Conservation (phyloP, 2,888 invertebrate genomes). For the Mimumesa dahlbomi region DNA sequence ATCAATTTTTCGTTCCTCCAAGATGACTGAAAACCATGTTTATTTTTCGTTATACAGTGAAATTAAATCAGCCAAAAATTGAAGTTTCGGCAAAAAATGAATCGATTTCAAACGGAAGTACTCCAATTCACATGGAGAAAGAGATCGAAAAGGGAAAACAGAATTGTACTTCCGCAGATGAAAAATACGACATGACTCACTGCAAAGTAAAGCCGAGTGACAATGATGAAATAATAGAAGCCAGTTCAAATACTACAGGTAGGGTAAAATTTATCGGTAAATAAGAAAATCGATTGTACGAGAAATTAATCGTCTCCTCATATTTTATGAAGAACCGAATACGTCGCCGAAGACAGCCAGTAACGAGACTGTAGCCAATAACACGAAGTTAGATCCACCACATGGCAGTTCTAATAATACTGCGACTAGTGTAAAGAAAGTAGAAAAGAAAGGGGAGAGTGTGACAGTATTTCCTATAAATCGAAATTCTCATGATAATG, state of each 20-base stretch:
- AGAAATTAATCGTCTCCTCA: too few relatives aligned
- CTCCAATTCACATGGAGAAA: too few relatives aligned
- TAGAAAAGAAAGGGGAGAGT: too few relatives aligned
- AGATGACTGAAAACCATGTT: too few relatives aligned
- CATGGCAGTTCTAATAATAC: background rate
- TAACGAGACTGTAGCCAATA: constrained; percentile 4
- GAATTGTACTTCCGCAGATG: constrained; percentile 18
- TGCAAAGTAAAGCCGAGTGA: constrained; percentile 19
- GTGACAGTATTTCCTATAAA: background rate
- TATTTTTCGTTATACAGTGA: too few relatives aligned
- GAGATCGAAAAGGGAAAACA: constrained; percentile 5
- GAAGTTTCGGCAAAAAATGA: too few relatives aligned
- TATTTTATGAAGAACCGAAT: constrained; percentile 20
- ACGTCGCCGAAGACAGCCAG: background rate
- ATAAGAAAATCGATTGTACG: too few relatives aligned
- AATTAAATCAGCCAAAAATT: too few relatives aligned
- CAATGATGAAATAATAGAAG: constrained; percentile 2
- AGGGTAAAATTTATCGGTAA: too few relatives aligned
- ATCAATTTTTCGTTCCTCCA: too few relatives aligned
- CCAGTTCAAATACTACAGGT: background rate
- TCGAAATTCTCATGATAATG: background rate
- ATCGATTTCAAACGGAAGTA: too few relatives aligned
- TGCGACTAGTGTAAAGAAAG: background rate
- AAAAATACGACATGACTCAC: constrained; percentile 28
- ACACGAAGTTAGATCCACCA: constrained; percentile 5